Percentiles rank a stretch among this genome's conserved stretches.
Evolutionary conservation across 2,888 invertebrate species (phyloP).

Genomic region (Saturnia pavonia): DNA sequence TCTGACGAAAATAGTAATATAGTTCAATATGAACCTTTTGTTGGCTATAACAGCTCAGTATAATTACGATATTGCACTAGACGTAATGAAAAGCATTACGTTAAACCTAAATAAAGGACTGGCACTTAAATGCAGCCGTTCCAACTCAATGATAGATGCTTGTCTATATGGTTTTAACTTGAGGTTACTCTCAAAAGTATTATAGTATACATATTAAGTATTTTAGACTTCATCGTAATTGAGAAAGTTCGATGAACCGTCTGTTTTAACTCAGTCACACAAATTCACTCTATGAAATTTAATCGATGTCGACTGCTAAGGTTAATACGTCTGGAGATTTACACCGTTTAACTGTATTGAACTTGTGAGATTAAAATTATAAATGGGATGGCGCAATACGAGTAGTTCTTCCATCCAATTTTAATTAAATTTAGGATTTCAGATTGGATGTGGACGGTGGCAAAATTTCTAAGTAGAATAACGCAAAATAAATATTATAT

Average conservation of each 20-base stretch:
- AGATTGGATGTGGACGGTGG: neutral
- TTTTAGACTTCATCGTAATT: neutral
- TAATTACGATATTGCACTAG: too few relatives aligned
- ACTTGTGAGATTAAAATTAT: conserved; percentile 1
- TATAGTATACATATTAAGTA: neutral
- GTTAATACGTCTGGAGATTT: neutral
- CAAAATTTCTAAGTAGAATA: neutral
- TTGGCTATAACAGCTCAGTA: too few relatives aligned
- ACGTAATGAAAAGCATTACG: too few relatives aligned
- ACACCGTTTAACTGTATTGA: neutral
- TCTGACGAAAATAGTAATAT: too few relatives aligned
- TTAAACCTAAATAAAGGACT: neutral
- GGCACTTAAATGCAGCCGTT: too few relatives aligned
- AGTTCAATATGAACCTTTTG: too few relatives aligned
- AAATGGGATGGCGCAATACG: neutral
- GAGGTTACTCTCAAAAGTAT: neutral
- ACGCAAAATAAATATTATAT: neutral
- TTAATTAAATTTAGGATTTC: neutral
- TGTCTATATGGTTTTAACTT: neutral
- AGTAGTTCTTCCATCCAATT: neutral
- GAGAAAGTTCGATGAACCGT: neutral
- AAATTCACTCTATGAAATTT: neutral
- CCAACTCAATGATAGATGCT: neutral
- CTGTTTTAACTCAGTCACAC: neutral
- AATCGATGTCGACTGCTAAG: neutral